Base-by-base conservation (phyloP, 23 tunicate genomes). In the Corella eumyota region DNA sequence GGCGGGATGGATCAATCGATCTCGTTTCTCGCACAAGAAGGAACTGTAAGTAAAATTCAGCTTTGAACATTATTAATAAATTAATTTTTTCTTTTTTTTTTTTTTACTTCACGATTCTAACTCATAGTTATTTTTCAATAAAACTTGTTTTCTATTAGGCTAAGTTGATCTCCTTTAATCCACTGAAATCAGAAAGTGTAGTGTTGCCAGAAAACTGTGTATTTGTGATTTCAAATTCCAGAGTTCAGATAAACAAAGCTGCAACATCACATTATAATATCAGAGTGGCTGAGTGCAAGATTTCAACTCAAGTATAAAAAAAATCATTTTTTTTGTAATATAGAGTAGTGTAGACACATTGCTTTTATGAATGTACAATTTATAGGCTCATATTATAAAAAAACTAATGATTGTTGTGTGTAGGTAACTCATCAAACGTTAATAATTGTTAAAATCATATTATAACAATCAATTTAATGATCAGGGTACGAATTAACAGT, bases 1-100 rank as follows among this genome's bases (percentile, higher is more conserved):
- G 97, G 97, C 32, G 97, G 97, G 3, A 90, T 90, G 97, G 97
- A 90, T 54, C 97, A 90, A 67, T 86, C 95, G 11, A 86, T 86
- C 20, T 71, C 95, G 3, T 86, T 86, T 61, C 67, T 86, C 2
- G 95, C 95, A 0, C 82, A 86, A 45, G 34, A 66, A 21, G 97
- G 97, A 30, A 64, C 65, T 49, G 97, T 90, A 60, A 1, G 84
- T 58, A n/a, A n/a, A n/a, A 15, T 44, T 13, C 49, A 19, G 49
- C 15, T 44, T 44, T 44, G 15, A 13, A 13, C 19, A 19, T 44
- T 13, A 13, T 44, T 13, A 44, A 44, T 11, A 54, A 9, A 20
- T 54, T 11, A 40, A 15, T 15, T 40, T 40, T 40, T 11, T 40
- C 11, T 40, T 40, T 40, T 40, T 40, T 11, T 40, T 9, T 9